Percentiles rank a stretch among this genome's conserved stretches.
These are phyloP conservation scores for Drosophila demipolita DNA, from an alignment of 2,888 invertebrate genomes.

Conservation along the genomic window DNA sequence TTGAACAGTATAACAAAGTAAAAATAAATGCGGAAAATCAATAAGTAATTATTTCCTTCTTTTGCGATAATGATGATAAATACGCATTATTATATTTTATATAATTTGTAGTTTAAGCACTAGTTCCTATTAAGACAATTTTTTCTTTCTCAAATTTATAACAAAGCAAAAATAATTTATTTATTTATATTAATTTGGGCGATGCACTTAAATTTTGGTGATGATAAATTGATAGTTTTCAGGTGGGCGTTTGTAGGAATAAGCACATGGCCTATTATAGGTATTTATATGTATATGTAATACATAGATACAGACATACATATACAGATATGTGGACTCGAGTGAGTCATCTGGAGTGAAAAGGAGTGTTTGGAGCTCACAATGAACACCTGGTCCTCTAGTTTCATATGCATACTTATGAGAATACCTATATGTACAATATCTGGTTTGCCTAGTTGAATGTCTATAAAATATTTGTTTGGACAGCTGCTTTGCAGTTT, in stretches of 20 bases:
- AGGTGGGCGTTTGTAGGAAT: background rate
- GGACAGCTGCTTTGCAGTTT: slow-evolving; percentile 14
- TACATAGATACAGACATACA: background rate
- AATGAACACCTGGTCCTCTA: slow-evolving; percentile 29
- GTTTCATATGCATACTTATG: background rate
- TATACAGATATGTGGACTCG: background rate
- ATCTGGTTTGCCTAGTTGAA: background rate
- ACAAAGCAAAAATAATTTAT: background rate
- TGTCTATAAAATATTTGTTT: slow-evolving; percentile 5
- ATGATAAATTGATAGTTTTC: background rate
- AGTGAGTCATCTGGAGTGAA: slow-evolving; percentile 18
- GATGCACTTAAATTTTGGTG: background rate
- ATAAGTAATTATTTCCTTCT: background rate
- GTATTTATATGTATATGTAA: background rate
- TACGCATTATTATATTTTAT: background rate
- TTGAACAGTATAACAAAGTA: background rate
- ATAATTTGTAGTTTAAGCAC: background rate
- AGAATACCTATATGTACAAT: background rate
- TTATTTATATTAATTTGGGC: no score
- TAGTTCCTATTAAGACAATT: background rate
- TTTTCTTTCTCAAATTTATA: background rate
- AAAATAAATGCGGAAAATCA: background rate
- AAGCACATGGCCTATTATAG: background rate
- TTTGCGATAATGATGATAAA: background rate
- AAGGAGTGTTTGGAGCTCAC: slow-evolving; percentile 12